Percentiles rank a stretch among this genome's conserved stretches.
These are phyloP conservation scores for Dryococelus australis DNA, from an alignment of 2,888 invertebrate species.

Conservation along the genomic window DNA sequence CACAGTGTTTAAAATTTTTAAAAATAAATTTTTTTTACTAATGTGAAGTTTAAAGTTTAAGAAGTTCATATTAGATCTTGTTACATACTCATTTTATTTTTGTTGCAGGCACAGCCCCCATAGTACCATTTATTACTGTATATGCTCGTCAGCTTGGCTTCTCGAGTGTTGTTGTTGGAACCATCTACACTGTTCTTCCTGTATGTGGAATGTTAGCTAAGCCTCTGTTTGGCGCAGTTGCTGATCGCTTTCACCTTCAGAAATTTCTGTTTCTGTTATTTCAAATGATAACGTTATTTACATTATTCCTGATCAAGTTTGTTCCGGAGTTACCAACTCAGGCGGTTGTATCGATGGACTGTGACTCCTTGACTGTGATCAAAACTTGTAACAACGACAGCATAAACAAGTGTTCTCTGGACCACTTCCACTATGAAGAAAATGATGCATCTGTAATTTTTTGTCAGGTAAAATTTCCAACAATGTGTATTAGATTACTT, in stretches of 20 bases:
- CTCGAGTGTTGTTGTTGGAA: slow-evolving; percentile 77
- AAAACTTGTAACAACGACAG: slow-evolving; percentile 60
- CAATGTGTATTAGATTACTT: too few species aligned
- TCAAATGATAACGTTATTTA: slow-evolving; percentile 73
- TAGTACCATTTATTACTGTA: slow-evolving; percentile 75
- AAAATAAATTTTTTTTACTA: too few species aligned
- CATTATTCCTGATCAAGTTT: slow-evolving; percentile 76
- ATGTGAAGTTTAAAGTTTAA: too few species aligned
- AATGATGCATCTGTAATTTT: not conserved
- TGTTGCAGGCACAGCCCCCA: slow-evolving; percentile 80
- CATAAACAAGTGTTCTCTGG: slow-evolving; percentile 13
- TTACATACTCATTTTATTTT: not conserved
- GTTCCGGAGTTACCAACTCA: slow-evolving; percentile 68
- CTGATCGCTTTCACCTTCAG: slow-evolving; percentile 78
- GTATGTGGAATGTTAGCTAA: slow-evolving; percentile 82
- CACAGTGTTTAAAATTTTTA: slow-evolving; percentile 40
- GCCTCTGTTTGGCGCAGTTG: slow-evolving; percentile 81
- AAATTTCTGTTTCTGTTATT: slow-evolving; percentile 76
- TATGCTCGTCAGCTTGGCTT: slow-evolving; percentile 84
- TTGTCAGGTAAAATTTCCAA: not conserved
- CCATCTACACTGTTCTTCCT: slow-evolving; percentile 75
- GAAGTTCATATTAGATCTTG: too few species aligned
- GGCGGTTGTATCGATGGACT: slow-evolving; percentile 67
- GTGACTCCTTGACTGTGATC: slow-evolving; percentile 65
- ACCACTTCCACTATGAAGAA: not conserved